Conservation (phyloP, 23 tunicate genomes). For the Clavelina lepadiformis region DNA sequence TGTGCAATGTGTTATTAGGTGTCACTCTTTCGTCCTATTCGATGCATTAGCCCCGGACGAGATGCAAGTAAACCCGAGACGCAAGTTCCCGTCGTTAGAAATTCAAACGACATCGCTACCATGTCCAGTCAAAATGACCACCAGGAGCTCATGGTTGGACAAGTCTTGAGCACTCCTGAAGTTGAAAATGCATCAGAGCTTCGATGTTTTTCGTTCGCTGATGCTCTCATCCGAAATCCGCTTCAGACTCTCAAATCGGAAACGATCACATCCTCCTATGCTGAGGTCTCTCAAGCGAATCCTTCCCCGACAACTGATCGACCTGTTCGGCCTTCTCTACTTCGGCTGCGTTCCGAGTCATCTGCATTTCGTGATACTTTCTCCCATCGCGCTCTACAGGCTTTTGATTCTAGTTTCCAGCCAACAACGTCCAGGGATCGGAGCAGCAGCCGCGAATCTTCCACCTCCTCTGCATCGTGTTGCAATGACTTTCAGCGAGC, state of each 20-base stretch:
- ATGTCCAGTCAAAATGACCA: not conserved
- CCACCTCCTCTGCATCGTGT: slow-evolving; percentile 67
- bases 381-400: slow-evolving; percentile 10
- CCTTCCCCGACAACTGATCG: slow-evolving; percentile 16
- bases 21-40: slow-evolving; percentile 77
- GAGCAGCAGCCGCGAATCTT: slow-evolving; percentile 83
- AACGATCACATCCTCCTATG: not conserved
- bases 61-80: slow-evolving; percentile 32
- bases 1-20: slow-evolving; percentile 37
- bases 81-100: slow-evolving; percentile 1
- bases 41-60: slow-evolving; percentile 59
- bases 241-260: not conserved
- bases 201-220: slow-evolving; percentile 25
- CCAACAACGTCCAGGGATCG: slow-evolving; percentile 49
- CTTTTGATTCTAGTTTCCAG: not conserved
- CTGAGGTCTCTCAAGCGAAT: slow-evolving; percentile 8
- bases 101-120: not conserved
- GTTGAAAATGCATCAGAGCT: not conserved
- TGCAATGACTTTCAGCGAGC: slow-evolving; percentile 41
- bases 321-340: slow-evolving; percentile 62
- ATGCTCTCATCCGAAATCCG: slow-evolving; percentile 1
- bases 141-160: slow-evolving; percentile 1
- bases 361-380: slow-evolving; percentile 62
- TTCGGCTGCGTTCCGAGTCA: slow-evolving; percentile 65
- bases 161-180: not conserved